Evolutionary conservation across 2,888 invertebrate genomes (phyloP), one percentile per base, ranked within the genome.

Genomic region (Dastarcus helophoroides): DNA sequence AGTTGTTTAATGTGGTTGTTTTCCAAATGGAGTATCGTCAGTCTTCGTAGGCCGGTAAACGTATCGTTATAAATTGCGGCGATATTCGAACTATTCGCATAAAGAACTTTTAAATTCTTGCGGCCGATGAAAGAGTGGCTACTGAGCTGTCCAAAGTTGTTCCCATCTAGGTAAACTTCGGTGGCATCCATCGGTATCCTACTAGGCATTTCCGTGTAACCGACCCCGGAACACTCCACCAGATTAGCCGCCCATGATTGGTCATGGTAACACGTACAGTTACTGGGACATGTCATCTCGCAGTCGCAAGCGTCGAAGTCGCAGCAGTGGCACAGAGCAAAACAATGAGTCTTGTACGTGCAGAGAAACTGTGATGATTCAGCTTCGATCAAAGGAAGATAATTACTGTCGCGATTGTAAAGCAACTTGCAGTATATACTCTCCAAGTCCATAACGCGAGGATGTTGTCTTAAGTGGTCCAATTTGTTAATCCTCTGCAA

Each of bases 251-350:
- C 79, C 89, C 91, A 93, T 31, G 84, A 79, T 54, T 86, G 83
- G 65, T 94, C 91, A 58, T 90, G 89, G 67, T 89, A 93, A 58
- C 94, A 94, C 36, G 84, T 84, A 68, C 94, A 94, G 60, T 89
- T 88, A 25, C 72, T 73, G 26, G 94, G 94, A 59, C 94, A 94
- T 43, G 85, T 89, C 85, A 91, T 91, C 68, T 91, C 88, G 67
- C 94, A 94, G 65, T 94, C 94, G 67, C 94, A 94, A 30, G 89
- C 89, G 60, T 90, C 91, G 63, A 89, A 94, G 60, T 91, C 90
- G 64, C 94, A 94, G 66, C 94, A 94, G 57, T 89, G 88, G 56
- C 94, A 94, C 40, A 89, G 69, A 8, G 91, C 84, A 61, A 90
- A 91, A 65, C 94, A 94, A 60, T 91, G 89, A 22, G 84, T 82